Evolutionary conservation across 2,888 invertebrate genomes (phyloP).

Genomic region (Sinotaia quadrata): DNA sequence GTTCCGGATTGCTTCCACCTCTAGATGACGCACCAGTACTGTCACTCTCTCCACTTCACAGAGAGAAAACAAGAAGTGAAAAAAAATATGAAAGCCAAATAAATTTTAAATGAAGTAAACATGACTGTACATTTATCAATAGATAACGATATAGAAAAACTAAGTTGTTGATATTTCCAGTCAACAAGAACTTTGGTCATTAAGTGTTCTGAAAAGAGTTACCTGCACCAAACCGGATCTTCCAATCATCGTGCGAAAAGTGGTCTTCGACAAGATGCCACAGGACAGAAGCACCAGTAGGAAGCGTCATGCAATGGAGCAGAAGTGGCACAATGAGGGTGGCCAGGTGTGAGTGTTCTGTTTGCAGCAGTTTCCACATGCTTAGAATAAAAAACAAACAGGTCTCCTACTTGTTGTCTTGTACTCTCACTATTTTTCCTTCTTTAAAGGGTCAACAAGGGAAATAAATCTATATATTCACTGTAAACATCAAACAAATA

Average conservation of each 20-base stretch:
- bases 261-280: conserved; percentile 96
- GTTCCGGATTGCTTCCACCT: conserved; percentile 81
- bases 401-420: too few relatives aligned
- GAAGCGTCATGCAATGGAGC: conserved; percentile 93
- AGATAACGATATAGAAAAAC: too few relatives aligned
- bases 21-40: conserved; percentile 92
- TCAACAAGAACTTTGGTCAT: not conserved
- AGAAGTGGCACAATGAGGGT: conserved; percentile 92
- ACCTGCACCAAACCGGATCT: conserved; percentile 90
- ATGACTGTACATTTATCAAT: too few relatives aligned
- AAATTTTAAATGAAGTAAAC: too few relatives aligned
- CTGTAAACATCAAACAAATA: too few relatives aligned
- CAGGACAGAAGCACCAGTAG: conserved; percentile 94
- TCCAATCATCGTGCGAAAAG: conserved; percentile 92
- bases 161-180: not conserved
- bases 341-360: conserved; percentile 94
- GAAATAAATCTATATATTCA: too few relatives aligned
- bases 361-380: conserved; percentile 92
- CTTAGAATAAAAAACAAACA: too few relatives aligned
- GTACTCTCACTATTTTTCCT: too few relatives aligned
- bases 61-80: too few relatives aligned
- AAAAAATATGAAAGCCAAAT: too few relatives aligned
- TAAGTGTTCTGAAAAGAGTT: conserved; percentile 21
- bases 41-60: conserved; percentile 90
- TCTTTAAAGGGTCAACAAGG: too few relatives aligned